phyloP scores from a whole-genome alignment of 2,797 vertebrate species.

The Girardinus metallicus region DNA sequence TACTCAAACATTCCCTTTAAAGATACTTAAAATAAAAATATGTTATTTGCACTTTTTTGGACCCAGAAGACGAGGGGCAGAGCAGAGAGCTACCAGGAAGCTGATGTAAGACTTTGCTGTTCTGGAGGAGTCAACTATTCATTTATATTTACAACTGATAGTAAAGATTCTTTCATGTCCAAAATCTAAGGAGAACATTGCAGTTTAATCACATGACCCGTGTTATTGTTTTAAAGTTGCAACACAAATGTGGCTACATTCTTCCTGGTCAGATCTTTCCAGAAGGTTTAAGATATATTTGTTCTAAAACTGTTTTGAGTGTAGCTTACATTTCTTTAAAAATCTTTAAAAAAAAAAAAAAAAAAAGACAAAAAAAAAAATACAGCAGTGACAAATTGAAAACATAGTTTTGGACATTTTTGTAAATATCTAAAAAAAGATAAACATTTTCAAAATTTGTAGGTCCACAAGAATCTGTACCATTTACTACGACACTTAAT shows the following conservation, averaged over 20 bases:
- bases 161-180: neutral
- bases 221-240: neutral
- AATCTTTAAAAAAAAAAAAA: too few species aligned
- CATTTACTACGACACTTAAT: neutral
- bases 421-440: neutral
- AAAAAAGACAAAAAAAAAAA: too few species aligned
- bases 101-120: neutral
- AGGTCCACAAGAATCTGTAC: neutral
- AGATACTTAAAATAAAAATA: neutral
- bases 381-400: neutral
- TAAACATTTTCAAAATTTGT: neutral
- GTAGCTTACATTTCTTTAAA: neutral
- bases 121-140: neutral
- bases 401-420: neutral
- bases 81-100: neutral
- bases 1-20: neutral
- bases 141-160: neutral
- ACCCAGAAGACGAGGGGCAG: neutral
- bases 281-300: neutral
- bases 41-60: neutral
- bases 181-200: neutral
- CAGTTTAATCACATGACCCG: neutral
- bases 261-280: neutral
- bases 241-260: neutral
- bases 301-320: neutral